Conservation (phyloP, 2,888 invertebrate species). For the Eurytoma californica region DNA sequence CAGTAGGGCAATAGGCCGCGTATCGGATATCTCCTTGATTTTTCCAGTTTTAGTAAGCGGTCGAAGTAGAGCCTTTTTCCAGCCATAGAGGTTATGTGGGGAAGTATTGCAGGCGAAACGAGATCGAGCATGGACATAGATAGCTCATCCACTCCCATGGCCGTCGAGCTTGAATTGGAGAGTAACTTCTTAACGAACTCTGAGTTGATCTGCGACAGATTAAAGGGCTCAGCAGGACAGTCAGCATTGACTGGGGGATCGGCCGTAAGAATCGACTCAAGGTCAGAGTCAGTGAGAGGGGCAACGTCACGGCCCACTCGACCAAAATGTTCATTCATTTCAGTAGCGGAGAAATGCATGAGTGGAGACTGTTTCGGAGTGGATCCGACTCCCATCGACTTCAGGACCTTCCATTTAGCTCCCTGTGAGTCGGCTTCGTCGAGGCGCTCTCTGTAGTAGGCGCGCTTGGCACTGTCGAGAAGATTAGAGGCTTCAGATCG, state of each 20-base stretch:
- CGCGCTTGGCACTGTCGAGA: too few species aligned
- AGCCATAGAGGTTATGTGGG: not conserved
- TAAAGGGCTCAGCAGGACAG: too few species aligned
- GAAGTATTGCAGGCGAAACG: not conserved
- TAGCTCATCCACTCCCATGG: not conserved
- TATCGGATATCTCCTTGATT: slow-evolving; percentile 13
- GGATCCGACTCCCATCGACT: not conserved
- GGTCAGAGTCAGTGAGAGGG: not conserved
- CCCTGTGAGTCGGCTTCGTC: not conserved
- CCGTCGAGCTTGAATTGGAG: not conserved
- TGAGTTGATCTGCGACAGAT: too few species aligned
- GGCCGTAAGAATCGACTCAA: not conserved
- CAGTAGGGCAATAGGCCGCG: slow-evolving; percentile 44
- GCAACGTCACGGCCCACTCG: not conserved
- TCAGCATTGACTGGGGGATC: too few species aligned
- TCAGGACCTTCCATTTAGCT: not conserved
- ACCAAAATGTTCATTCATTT: not conserved
- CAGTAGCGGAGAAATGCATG: not conserved
- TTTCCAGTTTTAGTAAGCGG: not conserved
- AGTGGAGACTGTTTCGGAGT: not conserved
- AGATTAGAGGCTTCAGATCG: too few species aligned
- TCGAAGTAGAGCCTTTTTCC: not conserved
- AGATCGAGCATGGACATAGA: not conserved
- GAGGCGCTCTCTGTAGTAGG: too few species aligned
- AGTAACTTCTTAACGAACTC: not conserved